Evolutionary conservation across 1,140 invertebrate species (phyloP).

Genomic region (Orius insidiosus): DNA sequence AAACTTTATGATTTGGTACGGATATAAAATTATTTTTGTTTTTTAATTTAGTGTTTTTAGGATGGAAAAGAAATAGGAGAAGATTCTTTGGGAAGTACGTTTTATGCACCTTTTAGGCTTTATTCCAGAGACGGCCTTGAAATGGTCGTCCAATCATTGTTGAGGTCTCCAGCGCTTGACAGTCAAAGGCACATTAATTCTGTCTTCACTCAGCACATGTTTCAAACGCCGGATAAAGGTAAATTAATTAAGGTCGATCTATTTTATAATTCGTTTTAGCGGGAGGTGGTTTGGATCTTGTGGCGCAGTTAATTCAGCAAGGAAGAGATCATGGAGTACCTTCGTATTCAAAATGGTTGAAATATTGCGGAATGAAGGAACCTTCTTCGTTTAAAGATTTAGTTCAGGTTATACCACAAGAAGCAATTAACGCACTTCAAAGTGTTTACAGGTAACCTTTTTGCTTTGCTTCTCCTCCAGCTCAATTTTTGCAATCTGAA

Average conservation of each 20-base stretch:
- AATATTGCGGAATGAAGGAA: constrained; percentile 50
- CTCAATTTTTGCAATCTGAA: constrained; percentile 34
- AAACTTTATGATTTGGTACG: constrained; percentile 26
- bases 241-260: background rate
- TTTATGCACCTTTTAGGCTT: constrained; percentile 31
- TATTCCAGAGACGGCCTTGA: constrained; percentile 29
- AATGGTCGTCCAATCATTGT: constrained; percentile 29
- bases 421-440: constrained; percentile 29
- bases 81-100: constrained; percentile 27
- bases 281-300: constrained; percentile 19
- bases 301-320: constrained; percentile 36
- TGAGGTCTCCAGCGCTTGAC: constrained; percentile 29
- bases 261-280: constrained; percentile 1
- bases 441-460: constrained; percentile 28
- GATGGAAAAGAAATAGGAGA: constrained; percentile 22
- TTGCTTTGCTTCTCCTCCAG: too few species aligned
- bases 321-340: constrained; percentile 48
- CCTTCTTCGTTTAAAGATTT: constrained; percentile 53
- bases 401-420: constrained; percentile 30
- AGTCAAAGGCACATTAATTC: constrained; percentile 32
- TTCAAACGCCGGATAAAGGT: constrained; percentile 23
- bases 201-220: constrained; percentile 34
- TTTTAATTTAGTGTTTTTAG: constrained; percentile 15
- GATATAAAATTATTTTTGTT: background rate
- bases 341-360: constrained; percentile 46